Base-by-base conservation (phyloP, 2,888 invertebrate genomes). In the Macrophya annulata region DNA sequence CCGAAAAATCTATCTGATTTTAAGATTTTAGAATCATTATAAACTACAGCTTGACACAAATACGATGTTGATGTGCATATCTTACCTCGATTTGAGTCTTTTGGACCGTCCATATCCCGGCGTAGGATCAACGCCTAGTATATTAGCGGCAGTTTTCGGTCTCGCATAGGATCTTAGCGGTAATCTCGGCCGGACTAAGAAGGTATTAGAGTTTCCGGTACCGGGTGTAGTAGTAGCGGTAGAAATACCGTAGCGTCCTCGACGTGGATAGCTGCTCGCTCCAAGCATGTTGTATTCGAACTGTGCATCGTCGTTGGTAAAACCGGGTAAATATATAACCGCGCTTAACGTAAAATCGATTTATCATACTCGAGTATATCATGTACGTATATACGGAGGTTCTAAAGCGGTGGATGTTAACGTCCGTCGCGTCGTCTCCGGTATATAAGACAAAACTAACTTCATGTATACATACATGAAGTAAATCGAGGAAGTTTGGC, bases 31-130 rank as follows among this genome's bases (percentile, higher is more conserved):
- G 31, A 31, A 31, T 31, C 31, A 31, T 31, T 3, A 31, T 31
- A 31, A 3, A 31, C 31, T 31, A 31, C 31, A 31, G 31, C 1
- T 31, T 31, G 31, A 31, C 3, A 31, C n/a, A n/a, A n/a, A 31
- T 31, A 3, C 31, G 31, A 31, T 31, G 31, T 25, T 15, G 37
- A 12, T 37, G 10, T 79, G 15, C 15, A 17, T 6, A 17, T 1
- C n/a, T 89, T 89, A 92, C 92, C 91, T 90, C 4, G 89, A 88
- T 85, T 90, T 92, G 84, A 90, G 88, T 31, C 91, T 89, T 88
- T 89, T 91, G 45, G 89, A 88, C 84, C 89, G 89, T 31, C 86
- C 87, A 17, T 84, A 85, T 10, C 84, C 85, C 15, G 72, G 17
- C 2, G 87, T 74, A 31, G 88, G 84, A 68, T 91, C 90, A 25